phyloP scores from a whole-genome alignment of 1,140 invertebrate genomes.

The Theocolax elegans region DNA sequence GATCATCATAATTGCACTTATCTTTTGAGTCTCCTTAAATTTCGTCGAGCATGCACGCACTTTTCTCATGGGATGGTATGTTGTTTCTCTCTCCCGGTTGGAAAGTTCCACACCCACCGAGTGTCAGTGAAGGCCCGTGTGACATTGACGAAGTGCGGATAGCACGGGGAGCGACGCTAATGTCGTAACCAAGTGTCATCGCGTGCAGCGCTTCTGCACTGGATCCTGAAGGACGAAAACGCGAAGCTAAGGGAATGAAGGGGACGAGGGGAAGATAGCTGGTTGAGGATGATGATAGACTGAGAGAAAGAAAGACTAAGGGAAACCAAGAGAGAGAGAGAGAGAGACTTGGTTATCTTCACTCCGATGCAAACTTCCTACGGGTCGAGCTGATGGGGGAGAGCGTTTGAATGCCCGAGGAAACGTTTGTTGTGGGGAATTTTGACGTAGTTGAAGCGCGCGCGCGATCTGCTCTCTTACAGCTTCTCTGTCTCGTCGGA shows the following conservation, averaged over 20 bases:
- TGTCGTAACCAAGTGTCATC: constrained; percentile 61
- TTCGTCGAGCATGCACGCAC: not conserved
- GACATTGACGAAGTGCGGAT: constrained; percentile 59
- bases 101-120: not conserved
- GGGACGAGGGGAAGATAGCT: not conserved
- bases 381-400: not conserved
- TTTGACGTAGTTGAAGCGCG: constrained; percentile 6
- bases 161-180: constrained; percentile 55
- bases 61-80: constrained; percentile 34
- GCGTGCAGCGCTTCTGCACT: constrained; percentile 48
- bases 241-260: not conserved
- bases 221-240: constrained; percentile 42
- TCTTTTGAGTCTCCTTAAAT: not conserved
- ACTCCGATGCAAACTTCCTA: constrained; percentile 18
- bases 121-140: constrained; percentile 42
- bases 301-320: constrained; percentile 43
- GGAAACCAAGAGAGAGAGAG: not conserved
- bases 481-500: not conserved
- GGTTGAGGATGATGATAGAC: constrained; percentile 39
- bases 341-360: constrained; percentile 23
- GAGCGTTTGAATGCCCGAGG: constrained; percentile 14
- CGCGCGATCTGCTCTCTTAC: not conserved
- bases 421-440: constrained; percentile 28
- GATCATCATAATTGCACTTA: not conserved
- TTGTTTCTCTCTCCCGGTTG: not conserved